Conservation (phyloP, 2,113 vertebrate genomes). For the Baryphthengus martii region DNA sequence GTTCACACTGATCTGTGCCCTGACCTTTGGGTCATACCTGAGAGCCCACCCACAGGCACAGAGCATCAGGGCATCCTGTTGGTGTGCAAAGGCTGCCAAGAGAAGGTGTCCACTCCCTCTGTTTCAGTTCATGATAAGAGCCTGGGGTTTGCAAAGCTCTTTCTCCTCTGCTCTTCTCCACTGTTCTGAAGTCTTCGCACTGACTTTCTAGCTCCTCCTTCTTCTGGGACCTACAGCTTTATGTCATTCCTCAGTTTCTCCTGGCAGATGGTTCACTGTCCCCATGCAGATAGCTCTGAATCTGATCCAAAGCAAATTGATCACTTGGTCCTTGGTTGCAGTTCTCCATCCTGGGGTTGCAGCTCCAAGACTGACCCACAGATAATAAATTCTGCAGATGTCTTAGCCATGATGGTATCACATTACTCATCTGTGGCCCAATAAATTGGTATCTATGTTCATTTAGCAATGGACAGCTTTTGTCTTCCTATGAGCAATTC, state of each 20-base stretch:
- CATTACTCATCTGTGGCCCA: background rate
- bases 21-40: background rate
- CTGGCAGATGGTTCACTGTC: background rate
- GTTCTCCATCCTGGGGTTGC: background rate
- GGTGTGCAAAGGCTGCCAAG: background rate
- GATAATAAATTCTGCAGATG: background rate
- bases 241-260: background rate
- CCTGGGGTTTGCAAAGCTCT: background rate
- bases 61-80: background rate
- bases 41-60: accelerated
- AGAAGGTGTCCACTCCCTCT: background rate
- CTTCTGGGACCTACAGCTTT: background rate
- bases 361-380: background rate
- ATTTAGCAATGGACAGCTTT: background rate
- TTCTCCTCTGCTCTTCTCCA: background rate
- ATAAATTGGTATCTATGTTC: background rate
- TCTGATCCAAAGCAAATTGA: background rate
- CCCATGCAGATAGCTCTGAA: background rate
- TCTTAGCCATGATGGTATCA: background rate
- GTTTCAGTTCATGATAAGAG: background rate
- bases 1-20: background rate
- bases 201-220: no score
- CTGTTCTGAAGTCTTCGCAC: accelerated
- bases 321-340: background rate
- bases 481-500: background rate